Percentiles rank a stretch among this genome's conserved stretches.
These are phyloP conservation scores for Esperia sulphurella DNA, from an alignment of 2,888 invertebrate genomes.

Conservation along the genomic window DNA sequence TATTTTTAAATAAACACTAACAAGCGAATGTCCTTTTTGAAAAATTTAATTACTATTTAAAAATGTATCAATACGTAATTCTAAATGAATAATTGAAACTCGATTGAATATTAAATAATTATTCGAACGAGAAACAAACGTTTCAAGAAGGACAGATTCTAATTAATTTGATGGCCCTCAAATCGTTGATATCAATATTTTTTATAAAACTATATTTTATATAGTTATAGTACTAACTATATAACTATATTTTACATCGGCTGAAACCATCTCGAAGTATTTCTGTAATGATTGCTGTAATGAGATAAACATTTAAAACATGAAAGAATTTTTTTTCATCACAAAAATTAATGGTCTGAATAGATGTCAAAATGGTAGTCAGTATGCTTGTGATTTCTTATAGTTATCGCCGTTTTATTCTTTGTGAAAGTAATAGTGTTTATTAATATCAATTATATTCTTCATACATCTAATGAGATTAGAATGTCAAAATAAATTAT, in stretches of 20 bases:
- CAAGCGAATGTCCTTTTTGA: no score
- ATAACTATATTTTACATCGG: no score
- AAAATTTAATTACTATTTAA: no score
- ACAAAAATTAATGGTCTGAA: constrained; percentile 7
- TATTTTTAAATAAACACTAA: background rate
- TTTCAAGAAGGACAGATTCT: no score
- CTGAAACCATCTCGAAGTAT: background rate
- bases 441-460: constrained; percentile 12
- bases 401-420: background rate
- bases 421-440: constrained; percentile 4
- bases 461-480: constrained; percentile 5
- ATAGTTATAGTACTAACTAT: no score
- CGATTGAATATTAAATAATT: no score
- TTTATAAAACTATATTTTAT: no score
- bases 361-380: background rate
- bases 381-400: background rate
- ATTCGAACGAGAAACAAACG: no score
- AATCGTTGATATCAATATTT: no score
- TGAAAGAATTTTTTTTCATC: constrained; percentile 11
- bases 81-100: no score
- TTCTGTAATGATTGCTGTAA: constrained; percentile 13
- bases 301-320: constrained; percentile 19
- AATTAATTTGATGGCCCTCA: no score
- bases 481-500: constrained; percentile 2
- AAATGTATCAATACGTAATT: no score